Evolutionary conservation across 2,113 vertebrate species (phyloP), one percentile per base, ranked within the genome.

Genomic region (Corythoichthys intestinalis): DNA sequence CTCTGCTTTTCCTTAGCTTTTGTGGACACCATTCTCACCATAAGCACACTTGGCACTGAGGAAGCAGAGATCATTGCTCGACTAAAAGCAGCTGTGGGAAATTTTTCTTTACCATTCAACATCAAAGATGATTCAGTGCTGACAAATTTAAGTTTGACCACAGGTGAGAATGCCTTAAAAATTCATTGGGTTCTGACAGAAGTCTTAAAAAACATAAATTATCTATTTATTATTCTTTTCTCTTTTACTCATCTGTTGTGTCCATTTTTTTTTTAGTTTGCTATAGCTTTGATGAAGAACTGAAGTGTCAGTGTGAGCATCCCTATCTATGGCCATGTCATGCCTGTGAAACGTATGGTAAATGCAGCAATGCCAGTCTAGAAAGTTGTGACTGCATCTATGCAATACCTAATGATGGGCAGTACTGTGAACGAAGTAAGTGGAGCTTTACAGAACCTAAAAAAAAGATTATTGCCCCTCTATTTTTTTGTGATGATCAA

Each of bases 361-460:
- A 49, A 0, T 89, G 87, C 59, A 60, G 39, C 6, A 63, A 69
- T 68, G 6, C 35, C 39, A 69, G 41, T 6, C 11, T 38, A 10
- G 13, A 10, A 52, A 71, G 59, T 28, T 91, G 88, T 39, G 13
- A 15, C 0, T 86, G 85, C 65, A 84, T 87, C 13, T 71, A 84
- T 50, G 70, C 35, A 46, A 47, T 80, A 70, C 81, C 56, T 35
- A 10, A 80, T 37, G 1, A 54, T 17, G 79, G 77, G 66, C 2
- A 67, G 35, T 65, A 72, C 46, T 88, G 86, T 70, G 1, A 80
- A 67, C 66, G 78, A 70, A 58, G 83, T 87, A 76, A 83, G 73
- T 12, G 6, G 9, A 13, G 1, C 10, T 11, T 0, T 17, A 17
- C 15, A 56, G 4, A 58, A 4, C 1, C 17, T 49, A 28, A 14